Conservation (phyloP, 2,888 invertebrate genomes). For the Mayetiola destructor region DNA sequence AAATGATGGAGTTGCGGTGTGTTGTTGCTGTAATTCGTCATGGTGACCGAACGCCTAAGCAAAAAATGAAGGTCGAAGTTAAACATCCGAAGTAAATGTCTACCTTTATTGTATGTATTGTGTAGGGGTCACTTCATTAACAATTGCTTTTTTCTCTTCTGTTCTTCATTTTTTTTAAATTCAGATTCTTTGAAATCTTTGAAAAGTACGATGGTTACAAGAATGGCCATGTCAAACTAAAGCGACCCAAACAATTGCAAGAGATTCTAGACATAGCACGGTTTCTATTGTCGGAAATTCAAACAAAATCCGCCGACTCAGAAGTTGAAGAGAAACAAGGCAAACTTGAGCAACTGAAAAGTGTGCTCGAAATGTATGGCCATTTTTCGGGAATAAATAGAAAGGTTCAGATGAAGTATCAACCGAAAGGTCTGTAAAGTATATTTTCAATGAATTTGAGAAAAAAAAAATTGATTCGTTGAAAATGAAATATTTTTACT, state of each 20-base stretch:
- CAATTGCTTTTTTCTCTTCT: neutral
- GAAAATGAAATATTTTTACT: no score
- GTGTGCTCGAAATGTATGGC: conserved; percentile 99
- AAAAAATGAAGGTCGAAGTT: conserved; percentile 99
- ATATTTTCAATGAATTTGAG: no score
- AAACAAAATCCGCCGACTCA: conserved; percentile 72
- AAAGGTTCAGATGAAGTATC: conserved; percentile 99
- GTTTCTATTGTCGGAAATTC: conserved; percentile 75
- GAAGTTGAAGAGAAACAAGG: conserved; percentile 94
- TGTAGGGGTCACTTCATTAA: neutral
- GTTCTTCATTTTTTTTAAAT: neutral
- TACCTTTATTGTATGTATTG: neutral
- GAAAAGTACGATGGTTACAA: conserved; percentile 93
- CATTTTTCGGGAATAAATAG: conserved; percentile 99
- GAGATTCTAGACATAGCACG: conserved; percentile 96
- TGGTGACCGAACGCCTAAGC: conserved; percentile 97
- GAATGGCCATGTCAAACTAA: conserved; percentile 91
- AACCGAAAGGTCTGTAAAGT: no score
- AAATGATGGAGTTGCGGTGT: conserved; percentile 86
- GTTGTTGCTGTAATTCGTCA: conserved; percentile 96
- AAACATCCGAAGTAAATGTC: conserved; percentile 71
- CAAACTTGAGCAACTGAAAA: conserved; percentile 92
- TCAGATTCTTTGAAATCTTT: conserved; percentile 94
- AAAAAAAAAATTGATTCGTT: no score
- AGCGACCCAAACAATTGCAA: conserved; percentile 91